Conservation (phyloP, 2,113 vertebrate genomes). For the Lota lota region DNA sequence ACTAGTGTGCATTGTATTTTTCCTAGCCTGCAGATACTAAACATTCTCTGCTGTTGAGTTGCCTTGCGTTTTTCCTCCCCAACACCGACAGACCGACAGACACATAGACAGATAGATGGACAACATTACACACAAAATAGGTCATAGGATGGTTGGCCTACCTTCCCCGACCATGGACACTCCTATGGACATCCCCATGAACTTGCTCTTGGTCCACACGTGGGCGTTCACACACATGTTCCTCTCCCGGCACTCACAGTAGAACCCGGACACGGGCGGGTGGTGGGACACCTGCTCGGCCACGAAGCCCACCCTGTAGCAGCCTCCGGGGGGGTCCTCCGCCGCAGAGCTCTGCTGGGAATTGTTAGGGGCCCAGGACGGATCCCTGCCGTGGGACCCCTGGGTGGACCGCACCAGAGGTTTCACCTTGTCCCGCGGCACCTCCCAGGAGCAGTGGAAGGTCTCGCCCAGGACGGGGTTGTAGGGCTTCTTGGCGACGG, state of each 20-base stretch:
- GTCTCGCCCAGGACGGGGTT: slow-evolving; percentile 94
- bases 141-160: slow-evolving; percentile 38
- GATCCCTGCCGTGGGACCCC: slow-evolving; percentile 52
- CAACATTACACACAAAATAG: not conserved
- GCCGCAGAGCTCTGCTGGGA: slow-evolving; percentile 36
- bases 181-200: slow-evolving; percentile 97
- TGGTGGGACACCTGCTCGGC: slow-evolving; percentile 97
- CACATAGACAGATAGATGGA: no score
- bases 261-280: slow-evolving; percentile 92
- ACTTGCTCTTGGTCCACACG: slow-evolving; percentile 98
- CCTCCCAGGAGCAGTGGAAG: slow-evolving; percentile 94
- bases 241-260: slow-evolving; percentile 93
- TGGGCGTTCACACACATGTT: slow-evolving; percentile 87
- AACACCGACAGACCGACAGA: no score
- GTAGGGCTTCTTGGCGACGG: slow-evolving; percentile 95
- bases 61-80: no score
- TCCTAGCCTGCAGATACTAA: no score
- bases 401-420: slow-evolving; percentile 64
- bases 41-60: no score
- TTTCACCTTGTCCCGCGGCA: slow-evolving; percentile 84
- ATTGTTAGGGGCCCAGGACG: slow-evolving; percentile 34
- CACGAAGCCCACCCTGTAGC: slow-evolving; percentile 86
- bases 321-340: slow-evolving; percentile 45
- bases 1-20: no score
- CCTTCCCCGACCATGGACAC: slow-evolving; percentile 98